Percentiles rank a stretch among this genome's conserved stretches.
Evolutionary conservation across 2,888 invertebrate genomes (phyloP).

Genomic region (Caenorhabditis sinica): DNA sequence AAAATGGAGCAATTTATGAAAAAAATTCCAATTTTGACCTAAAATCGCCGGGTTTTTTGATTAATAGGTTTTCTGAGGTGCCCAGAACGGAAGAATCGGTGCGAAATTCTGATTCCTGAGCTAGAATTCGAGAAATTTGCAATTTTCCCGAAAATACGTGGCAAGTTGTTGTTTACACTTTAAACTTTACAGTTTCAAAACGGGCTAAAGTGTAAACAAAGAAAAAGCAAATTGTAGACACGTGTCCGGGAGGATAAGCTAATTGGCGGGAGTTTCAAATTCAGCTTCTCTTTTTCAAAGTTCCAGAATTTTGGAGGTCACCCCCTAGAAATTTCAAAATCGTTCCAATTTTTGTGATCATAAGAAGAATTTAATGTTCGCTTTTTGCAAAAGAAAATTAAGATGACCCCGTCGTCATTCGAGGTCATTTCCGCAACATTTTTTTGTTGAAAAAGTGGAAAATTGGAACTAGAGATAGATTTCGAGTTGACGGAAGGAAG

Average conservation of each 20-base stretch:
- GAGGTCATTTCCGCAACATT: constrained; percentile 31
- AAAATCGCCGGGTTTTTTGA: neutral
- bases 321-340: constrained; percentile 1
- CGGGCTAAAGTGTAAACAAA: constrained; percentile 1
- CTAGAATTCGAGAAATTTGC: neutral
- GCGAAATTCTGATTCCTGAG: neutral
- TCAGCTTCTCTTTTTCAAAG: neutral
- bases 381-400: neutral
- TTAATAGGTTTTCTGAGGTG: neutral
- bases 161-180: neutral
- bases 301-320: neutral
- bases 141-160: neutral
- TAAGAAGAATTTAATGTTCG: neutral
- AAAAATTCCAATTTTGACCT: neutral
- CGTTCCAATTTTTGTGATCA: neutral
- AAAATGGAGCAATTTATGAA: too few species aligned
- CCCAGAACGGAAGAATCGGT: neutral
- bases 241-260: neutral
- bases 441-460: constrained; percentile 4
- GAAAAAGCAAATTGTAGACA: constrained; percentile 5
- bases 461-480: neutral
- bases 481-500: neutral
- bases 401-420: neutral
- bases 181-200: constrained; percentile 5
- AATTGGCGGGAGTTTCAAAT: neutral